Base-by-base conservation (phyloP, 2,888 invertebrate species). In the Hemistola chrysoprasaria region DNA sequence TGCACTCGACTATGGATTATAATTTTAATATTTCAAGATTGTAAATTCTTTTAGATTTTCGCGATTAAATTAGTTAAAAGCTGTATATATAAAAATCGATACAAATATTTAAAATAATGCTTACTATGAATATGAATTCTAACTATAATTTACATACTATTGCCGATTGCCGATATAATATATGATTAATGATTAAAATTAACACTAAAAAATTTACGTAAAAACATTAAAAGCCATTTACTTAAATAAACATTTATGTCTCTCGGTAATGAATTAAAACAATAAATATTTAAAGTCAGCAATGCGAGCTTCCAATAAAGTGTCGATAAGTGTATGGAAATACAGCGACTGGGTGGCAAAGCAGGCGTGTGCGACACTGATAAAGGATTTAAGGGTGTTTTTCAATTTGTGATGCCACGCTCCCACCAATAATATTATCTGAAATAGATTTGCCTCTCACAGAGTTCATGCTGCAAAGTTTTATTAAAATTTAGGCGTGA, bases 381-480 rank as follows among this genome's bases (percentile, higher is more conserved):
- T 81, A 81, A 79, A 70, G 69, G 78, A 66, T 71, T 79, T 72
- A 69, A 65, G 71, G 71, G 64, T 71, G 63, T 73, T 78, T 79
- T 74, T 75, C 72, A 75, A 77, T 71, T 63, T 62, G 50, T 62
- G 62, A 58, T 62, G 59, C 58, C 56, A 56, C 57, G 60, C 64
- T 61, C 59, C 58, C 47, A 59, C 55, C 62, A 65, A 54, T 68
- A 69, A 65, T 72, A 72, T 69, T 59, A 65, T 56, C 61, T 50
- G 48, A 59, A 50, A 65, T 67, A 65, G 59, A 60, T 60, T 56
- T 51, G 42, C 39, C 45, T 47, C 40, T 42, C 35, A 47, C 34
- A 40, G 33, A 51, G 45, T 40, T 30, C 26, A 22, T 49, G 33
- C 21, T 47, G 46, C 40, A 37, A 38, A 35, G 34, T 38, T 39